Evolutionary conservation across 2,797 vertebrate genomes (phyloP), one percentile per base, ranked within the genome.

Genomic region (Sebastes itinus): DNA sequence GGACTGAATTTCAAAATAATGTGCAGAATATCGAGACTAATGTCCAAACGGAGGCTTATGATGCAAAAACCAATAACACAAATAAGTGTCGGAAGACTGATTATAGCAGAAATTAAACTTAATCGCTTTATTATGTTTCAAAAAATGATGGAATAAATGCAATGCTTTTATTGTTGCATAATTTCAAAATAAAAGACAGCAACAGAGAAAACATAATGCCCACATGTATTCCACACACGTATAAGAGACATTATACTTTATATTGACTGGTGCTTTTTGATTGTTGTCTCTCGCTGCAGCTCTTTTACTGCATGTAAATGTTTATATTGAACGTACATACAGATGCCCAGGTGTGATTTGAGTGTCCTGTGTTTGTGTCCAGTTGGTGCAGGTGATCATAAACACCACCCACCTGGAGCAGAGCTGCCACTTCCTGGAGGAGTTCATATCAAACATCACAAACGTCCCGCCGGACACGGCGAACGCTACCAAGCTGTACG

Each of bases 331-430:
- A 14, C 14, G 2, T 30, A 20, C 30, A 12, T 22, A 1, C 2
- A 62, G 32, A 27, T n/a, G 20, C 32, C 23, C 30, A 46, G 16
- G 3, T 46, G 42, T 46, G 16, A 46, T 18, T 46, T 46, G 0
- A 33, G 28, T 54, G 13, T 6, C 2, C 2, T 70, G 1, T 55
- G 9, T 68, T 4, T 80, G 70, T 58, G 1, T 88, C 62, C 82
- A 99, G 98, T 91, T 99, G 83, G 98, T 99, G 6, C 98, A 99
- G 95, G 98, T 99, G 78, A 99, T 99, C 82, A 97, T 99, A 56
- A 99, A 99, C 89, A 99, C 98, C 13, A 98, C 98, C 62, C 98
- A 99, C 81, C 93, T 99, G 94, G 98, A 99, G 95, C 96, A 97
- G 84, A 98, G 97, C 80, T 99, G 98, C 93, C 96, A 96, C 69